A percentile compares a stretch with the other conserved stretches of the same genome.
phyloP scores from a whole-genome alignment of 2,113 vertebrate genomes.

The Cranoglanis bouderius region DNA sequence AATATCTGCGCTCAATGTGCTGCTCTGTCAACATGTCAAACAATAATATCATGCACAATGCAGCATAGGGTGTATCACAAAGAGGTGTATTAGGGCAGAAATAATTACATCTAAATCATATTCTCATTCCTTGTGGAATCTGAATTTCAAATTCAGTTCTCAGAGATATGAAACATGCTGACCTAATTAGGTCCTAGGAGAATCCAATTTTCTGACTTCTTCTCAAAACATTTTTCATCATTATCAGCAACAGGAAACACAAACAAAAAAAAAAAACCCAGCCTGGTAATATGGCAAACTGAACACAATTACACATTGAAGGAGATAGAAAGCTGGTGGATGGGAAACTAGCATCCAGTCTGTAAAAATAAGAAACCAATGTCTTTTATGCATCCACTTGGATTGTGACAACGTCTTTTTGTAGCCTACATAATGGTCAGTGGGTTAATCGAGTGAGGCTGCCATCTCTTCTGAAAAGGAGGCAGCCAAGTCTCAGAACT shows the following conservation, averaged over 20 bases:
- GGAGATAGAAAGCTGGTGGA: neutral
- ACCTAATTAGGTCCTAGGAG: slow-evolving; percentile 59
- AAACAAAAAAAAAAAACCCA: neutral
- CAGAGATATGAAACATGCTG: slow-evolving; percentile 42
- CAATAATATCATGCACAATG: slow-evolving; percentile 11
- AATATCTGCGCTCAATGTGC: neutral
- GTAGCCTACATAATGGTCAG: neutral
- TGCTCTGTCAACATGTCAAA: slow-evolving; percentile 12
- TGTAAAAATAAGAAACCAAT: neutral
- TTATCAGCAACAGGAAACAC: slow-evolving; percentile 25
- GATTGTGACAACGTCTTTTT: neutral
- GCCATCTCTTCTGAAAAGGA: neutral
- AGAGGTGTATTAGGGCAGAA: slow-evolving; percentile 12
- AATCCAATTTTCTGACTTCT: slow-evolving; percentile 33
- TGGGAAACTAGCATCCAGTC: neutral
- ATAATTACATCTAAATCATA: slow-evolving; percentile 52
- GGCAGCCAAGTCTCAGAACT: slow-evolving; percentile 5
- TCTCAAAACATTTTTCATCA: slow-evolving; percentile 28
- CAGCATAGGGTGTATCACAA: neutral
- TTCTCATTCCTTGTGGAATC: slow-evolving; percentile 44
- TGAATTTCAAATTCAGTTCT: slow-evolving; percentile 52
- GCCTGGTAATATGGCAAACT: no score
- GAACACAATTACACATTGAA: neutral
- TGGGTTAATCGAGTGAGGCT: neutral
- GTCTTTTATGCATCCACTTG: neutral